A percentile compares a stretch with the other conserved stretches of the same genome.
Evolutionary conservation across 2,113 vertebrate species (phyloP).

Genomic region (Aplodontia rufa): DNA sequence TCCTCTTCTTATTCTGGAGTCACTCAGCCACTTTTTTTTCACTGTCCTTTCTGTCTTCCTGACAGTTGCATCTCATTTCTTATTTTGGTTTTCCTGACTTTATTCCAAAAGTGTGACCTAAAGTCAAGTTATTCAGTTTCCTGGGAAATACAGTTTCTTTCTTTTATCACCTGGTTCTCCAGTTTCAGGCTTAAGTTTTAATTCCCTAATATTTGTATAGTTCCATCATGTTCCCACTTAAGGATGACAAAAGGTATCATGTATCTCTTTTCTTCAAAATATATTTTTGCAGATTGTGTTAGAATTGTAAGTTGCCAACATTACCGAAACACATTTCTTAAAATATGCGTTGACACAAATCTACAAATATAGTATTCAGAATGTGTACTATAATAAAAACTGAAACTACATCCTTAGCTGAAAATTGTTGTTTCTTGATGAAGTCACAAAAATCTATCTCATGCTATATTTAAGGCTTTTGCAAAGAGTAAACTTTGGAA

Average conservation of each 20-base stretch:
- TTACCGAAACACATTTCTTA: constrained; percentile 9
- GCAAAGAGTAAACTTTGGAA: constrained; percentile 57
- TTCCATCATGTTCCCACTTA: background rate
- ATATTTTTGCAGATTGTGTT: background rate
- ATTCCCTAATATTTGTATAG: background rate
- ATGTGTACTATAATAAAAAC: constrained; percentile 23
- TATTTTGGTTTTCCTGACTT: constrained; percentile 46
- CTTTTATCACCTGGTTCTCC: background rate
- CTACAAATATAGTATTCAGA: constrained; percentile 30
- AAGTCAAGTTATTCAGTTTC: constrained; percentile 42
- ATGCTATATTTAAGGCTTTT: constrained; percentile 61
- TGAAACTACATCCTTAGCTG: background rate
- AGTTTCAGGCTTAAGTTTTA: constrained; percentile 24
- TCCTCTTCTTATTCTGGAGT: background rate
- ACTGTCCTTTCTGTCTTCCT: constrained; percentile 8
- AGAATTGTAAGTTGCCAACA: background rate
- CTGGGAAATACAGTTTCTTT: constrained; percentile 39
- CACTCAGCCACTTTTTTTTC: background rate
- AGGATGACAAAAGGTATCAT: background rate
- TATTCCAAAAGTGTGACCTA: constrained; percentile 32
- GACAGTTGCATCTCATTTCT: constrained; percentile 40
- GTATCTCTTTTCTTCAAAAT: background rate
- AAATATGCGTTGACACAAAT: background rate
- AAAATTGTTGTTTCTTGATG: constrained; percentile 40
- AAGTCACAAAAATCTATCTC: constrained; percentile 37